Evolutionary conservation across 2,113 vertebrate species (phyloP), one percentile per base, ranked within the genome.

Genomic region (Morone saxatilis): DNA sequence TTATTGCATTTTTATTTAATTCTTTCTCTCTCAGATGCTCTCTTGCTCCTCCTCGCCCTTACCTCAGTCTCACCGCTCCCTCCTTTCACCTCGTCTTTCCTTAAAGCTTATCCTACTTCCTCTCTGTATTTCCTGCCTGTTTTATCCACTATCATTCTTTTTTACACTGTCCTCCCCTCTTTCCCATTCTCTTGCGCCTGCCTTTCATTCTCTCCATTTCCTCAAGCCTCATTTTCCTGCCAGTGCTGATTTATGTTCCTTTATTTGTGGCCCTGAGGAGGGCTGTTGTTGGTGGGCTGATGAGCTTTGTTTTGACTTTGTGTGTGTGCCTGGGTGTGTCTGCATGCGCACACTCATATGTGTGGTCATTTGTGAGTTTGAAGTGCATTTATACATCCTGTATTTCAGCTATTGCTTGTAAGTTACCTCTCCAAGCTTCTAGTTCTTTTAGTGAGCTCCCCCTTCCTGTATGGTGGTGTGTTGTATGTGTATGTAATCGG

Each of bases 1-100:
- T 97, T 98, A 99, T 98, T 98, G 97, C 96, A 96, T 97, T 99
- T 97, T 98, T 98, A 98, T 98, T 97, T 98, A 97, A 98, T 98
- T 98, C 96, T 95, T 96, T 96, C 91, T 92, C 90, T 92, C 91
- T 92, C 86, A 81, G 84, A 89, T 80, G 79, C 86, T 90, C 86
- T 43, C 89, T 86, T 82, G 81, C 93, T 90, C 88, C 60, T 86
- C 91, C 84, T 80, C 89, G 86, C 74, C 82, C 87, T 80, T 71
- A 87, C 91, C 81, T 81, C 89, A 51, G 66, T 82, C 84, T 87
- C 87, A 80, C 73, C 78, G 56, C 86, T 87, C 82, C 83, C 76
- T 91, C 86, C 85, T 89, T 85, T 90, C 80, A 88, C 88, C 71
- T 78, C 71, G 20, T 87, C 76, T 79, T 83, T 76, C 73, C 83